A percentile compares a stretch with the other conserved stretches of the same genome.
Evolutionary conservation across 1,140 invertebrate genomes (phyloP).

Genomic region (Nomia melanderi): DNA sequence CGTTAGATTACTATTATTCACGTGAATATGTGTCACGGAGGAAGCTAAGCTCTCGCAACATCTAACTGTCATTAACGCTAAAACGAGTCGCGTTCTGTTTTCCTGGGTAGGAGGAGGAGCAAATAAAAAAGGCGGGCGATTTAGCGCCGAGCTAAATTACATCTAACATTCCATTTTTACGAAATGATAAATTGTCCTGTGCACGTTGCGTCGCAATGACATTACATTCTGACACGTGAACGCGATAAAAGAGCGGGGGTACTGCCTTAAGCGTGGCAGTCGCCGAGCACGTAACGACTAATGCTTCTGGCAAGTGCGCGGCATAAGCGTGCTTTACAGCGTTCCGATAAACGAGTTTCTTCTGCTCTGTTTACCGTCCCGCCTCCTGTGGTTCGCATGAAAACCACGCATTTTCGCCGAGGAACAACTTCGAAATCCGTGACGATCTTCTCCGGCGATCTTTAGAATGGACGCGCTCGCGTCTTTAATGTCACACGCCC

Average conservation of each 20-base stretch:
- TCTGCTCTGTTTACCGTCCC: slow-evolving; percentile 19
- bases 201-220: slow-evolving; percentile 10
- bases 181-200: slow-evolving; percentile 29
- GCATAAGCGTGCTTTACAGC: not conserved
- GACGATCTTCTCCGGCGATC: slow-evolving; percentile 15
- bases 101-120: not conserved
- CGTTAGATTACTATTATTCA: not conserved
- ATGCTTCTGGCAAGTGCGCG: slow-evolving; percentile 9
- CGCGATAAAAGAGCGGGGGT: slow-evolving; percentile 24
- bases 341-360: slow-evolving; percentile 31
- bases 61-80: not conserved
- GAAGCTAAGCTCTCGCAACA: not conserved
- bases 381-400: not conserved
- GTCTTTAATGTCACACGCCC: slow-evolving; percentile 5
- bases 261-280: slow-evolving; percentile 10
- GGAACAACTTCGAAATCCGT: slow-evolving; percentile 14
- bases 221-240: slow-evolving; percentile 32
- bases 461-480: not conserved
- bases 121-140: slow-evolving; percentile 5
- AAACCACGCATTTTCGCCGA: not conserved
- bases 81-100: not conserved
- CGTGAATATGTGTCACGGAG: not conserved
- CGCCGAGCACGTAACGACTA: slow-evolving; percentile 17
- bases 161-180: slow-evolving; percentile 2
- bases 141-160: slow-evolving; percentile 6